phyloP scores from a whole-genome alignment of 2,888 invertebrate genomes.

The Platynereis dumerilii region DNA sequence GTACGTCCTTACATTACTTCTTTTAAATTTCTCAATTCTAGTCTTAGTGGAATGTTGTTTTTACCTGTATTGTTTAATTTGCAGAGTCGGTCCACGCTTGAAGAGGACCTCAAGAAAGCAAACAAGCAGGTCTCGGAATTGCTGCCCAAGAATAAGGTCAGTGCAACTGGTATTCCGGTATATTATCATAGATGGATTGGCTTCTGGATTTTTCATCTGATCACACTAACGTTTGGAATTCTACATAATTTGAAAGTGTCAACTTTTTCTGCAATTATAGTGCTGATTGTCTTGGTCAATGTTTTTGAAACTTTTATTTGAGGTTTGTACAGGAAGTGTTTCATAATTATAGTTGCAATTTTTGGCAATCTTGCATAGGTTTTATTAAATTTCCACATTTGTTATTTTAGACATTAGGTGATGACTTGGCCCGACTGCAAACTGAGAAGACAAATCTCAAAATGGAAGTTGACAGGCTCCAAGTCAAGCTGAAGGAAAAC shows the following conservation, averaged over 20 bases:
- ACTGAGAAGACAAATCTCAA: conserved; percentile 49
- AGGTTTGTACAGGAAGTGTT: too few relatives aligned
- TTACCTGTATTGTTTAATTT: conserved; percentile 11
- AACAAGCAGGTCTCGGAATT: conserved; percentile 11
- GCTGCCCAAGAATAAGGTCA: conserved; percentile 24
- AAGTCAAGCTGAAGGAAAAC: conserved; percentile 43
- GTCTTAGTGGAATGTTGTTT: background rate
- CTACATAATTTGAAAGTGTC: background rate
- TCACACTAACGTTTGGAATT: too few relatives aligned
- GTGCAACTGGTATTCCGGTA: too few relatives aligned
- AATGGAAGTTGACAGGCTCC: conserved; percentile 50
- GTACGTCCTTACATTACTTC: conserved; percentile 4
- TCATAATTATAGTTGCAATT: too few relatives aligned
- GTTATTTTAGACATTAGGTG: conserved; percentile 44
- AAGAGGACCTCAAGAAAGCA: conserved; percentile 35
- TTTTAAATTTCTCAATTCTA: background rate
- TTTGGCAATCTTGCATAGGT: background rate
- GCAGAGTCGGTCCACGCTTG: conserved; percentile 47
- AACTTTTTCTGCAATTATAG: too few relatives aligned
- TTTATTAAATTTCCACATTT: too few relatives aligned
- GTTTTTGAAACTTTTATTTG: background rate
- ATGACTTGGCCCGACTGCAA: conserved; percentile 42
- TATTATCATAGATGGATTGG: too few relatives aligned
- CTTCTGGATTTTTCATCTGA: too few relatives aligned
- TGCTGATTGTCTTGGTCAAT: background rate